Evolutionary conservation across 2,797 vertebrate genomes (phyloP).

Genomic region (Spea hammondii): DNA sequence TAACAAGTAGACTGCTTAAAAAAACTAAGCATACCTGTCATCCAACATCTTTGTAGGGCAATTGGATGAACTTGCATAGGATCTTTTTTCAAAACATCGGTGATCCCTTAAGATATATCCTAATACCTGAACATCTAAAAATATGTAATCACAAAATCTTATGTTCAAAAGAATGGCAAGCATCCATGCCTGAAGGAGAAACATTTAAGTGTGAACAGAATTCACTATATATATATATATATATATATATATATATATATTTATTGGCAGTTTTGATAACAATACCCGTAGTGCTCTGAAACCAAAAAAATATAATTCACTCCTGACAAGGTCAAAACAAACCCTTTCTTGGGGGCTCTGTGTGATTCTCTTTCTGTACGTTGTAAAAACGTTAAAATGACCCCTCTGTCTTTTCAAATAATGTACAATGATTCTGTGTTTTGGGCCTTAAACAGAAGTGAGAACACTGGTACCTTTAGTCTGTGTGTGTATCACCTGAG

Average conservation of each 20-base stretch:
- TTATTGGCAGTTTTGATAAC: too few relatives aligned
- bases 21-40: conserved; percentile 39
- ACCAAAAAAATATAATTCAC: too few relatives aligned
- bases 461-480: conserved; percentile 49
- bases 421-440: neutral
- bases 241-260: too few relatives aligned
- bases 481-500: conserved; percentile 64
- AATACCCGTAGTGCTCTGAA: too few relatives aligned
- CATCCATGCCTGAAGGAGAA: conserved; percentile 30
- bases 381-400: neutral
- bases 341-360: neutral
- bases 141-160: conserved; percentile 46
- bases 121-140: conserved; percentile 42
- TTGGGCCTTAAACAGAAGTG: neutral
- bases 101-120: conserved; percentile 41
- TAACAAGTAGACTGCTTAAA: conserved; percentile 20
- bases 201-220: conserved; percentile 24
- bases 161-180: conserved; percentile 35
- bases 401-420: neutral
- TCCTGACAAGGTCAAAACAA: neutral
- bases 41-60: conserved; percentile 14
- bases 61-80: conserved; percentile 8
- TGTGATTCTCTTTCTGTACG: neutral
- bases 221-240: neutral
- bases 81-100: neutral